Base-by-base conservation (phyloP, 2,113 vertebrate species). In the Boleophthalmus pectinirostris region DNA sequence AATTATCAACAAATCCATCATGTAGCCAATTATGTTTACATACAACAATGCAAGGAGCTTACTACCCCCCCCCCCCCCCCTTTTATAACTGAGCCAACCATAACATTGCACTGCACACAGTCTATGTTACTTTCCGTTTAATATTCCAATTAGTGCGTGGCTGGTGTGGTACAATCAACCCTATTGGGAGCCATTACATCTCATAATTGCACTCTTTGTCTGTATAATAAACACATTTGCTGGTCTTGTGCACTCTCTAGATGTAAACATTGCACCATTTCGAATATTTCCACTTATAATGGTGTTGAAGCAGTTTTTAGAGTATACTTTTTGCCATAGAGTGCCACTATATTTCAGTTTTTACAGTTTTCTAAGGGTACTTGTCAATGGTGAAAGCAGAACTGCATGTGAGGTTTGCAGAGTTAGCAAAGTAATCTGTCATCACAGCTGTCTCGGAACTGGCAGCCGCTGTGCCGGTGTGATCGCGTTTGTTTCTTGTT, bases 381-480 rank as follows among this genome's bases (percentile, higher is more conserved):
- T 45, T 38, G 56, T 43, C 63, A 45, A 23, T 45, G 33, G 33
- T 45, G 13, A 11, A 66, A 7, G 33, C 33, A 66, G 63, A 66
- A 66, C 35, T 45, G 35, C 14, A n/a, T 47, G 65, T 24, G 43
- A 47, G n/a, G 5, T 43, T 25, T 66, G 65, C 14, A 18, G 63
- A 66, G 18, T 66, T 66, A 45, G 21, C n/a, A 66, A 66, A 47
- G 64, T 66, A 66, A 66, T 66, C 64, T 47, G 64, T 66, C 69
- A 70, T 3, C 15, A 23, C 24, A 61, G 43, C 56, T 46, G 38
- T 61, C 56, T 46, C 13, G 15, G 51, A 5, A 33, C 49, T 35
- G 65, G 66, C 53, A 67, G 13, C 66, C 25, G 29, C 43, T 20
- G 46, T n/a, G 23, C 7, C 43, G 47, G 33, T 49, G 72, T 60